A percentile compares a stretch with the other conserved stretches of the same genome.
Conservation (phyloP, 2,888 invertebrate genomes). For the Latrodectus hesperus region DNA sequence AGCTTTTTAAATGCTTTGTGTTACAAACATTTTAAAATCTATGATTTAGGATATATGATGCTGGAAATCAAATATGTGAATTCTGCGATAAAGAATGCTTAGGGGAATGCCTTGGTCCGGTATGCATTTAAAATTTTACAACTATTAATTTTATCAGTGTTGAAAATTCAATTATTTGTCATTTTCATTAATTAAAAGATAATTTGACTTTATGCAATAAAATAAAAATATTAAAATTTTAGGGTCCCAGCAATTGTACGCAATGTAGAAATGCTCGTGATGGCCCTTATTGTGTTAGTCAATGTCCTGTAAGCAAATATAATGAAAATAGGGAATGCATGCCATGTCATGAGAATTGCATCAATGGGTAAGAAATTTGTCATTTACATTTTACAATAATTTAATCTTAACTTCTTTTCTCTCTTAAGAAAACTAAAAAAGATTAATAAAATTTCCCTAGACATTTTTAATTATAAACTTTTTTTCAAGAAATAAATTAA, state of each 20-base stretch:
- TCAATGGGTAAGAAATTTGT: conserved; percentile 76
- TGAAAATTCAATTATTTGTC: background rate
- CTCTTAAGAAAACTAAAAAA: background rate
- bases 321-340: conserved; percentile 84
- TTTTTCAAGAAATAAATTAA: background rate
- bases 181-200: background rate
- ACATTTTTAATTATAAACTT: background rate
- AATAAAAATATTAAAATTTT: conserved; percentile 11
- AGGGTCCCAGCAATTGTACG: conserved; percentile 87
- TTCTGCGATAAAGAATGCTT: conserved; percentile 92
- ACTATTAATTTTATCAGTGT: background rate
- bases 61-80: conserved; percentile 85
- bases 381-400: background rate
- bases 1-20: background rate
- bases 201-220: background rate
- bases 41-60: conserved; percentile 84
- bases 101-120: conserved; percentile 87
- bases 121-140: conserved; percentile 68
- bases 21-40: background rate
- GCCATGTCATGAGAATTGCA: conserved; percentile 89
- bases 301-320: conserved; percentile 90
- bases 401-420: background rate
- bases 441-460: no score
- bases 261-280: conserved; percentile 89
- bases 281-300: conserved; percentile 89